These are phyloP conservation scores for Gadopsis marmoratus DNA, from an alignment of 2,797 vertebrate species.

Conservation along the genomic window DNA sequence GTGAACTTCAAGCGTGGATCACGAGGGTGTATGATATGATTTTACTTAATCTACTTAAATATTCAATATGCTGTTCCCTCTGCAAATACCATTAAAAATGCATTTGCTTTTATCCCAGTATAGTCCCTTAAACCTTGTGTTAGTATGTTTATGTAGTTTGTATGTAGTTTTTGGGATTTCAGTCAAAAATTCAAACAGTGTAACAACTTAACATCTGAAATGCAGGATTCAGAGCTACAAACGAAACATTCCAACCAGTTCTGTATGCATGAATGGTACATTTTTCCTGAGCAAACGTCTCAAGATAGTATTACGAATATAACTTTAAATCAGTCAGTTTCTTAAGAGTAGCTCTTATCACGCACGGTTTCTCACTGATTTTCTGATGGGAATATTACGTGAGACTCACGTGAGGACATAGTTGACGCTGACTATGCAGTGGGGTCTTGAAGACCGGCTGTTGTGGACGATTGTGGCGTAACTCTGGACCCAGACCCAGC, in stretches of 20 bases:
- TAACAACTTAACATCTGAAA: slow-evolving; percentile 4
- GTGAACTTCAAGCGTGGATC: slow-evolving; percentile 55
- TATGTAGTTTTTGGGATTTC: slow-evolving; percentile 31
- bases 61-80: slow-evolving; percentile 41
- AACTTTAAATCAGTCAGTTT: neutral
- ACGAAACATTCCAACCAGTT: neutral
- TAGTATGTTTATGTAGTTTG: slow-evolving; percentile 16
- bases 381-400: neutral
- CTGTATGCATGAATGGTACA: neutral
- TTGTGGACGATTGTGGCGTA: slow-evolving; percentile 99
- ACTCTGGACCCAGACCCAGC: slow-evolving; percentile 99
- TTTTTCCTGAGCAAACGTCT: slow-evolving; percentile 10
- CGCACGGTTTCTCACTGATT: neutral
- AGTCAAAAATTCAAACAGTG: slow-evolving; percentile 17
- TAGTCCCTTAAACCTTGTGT: slow-evolving; percentile 18
- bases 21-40: slow-evolving; percentile 57
- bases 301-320: neutral
- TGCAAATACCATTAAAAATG: slow-evolving; percentile 55
- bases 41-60: slow-evolving; percentile 65
- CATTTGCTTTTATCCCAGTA: slow-evolving; percentile 30
- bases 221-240: slow-evolving; percentile 8
- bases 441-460: slow-evolving; percentile 96
- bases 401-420: slow-evolving; percentile 98
- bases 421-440: slow-evolving; percentile 99
- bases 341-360: neutral